A percentile compares a stretch with the other conserved stretches of the same genome.
Evolutionary conservation across 1,140 invertebrate genomes (phyloP).

Genomic region (Tribolium madens): DNA sequence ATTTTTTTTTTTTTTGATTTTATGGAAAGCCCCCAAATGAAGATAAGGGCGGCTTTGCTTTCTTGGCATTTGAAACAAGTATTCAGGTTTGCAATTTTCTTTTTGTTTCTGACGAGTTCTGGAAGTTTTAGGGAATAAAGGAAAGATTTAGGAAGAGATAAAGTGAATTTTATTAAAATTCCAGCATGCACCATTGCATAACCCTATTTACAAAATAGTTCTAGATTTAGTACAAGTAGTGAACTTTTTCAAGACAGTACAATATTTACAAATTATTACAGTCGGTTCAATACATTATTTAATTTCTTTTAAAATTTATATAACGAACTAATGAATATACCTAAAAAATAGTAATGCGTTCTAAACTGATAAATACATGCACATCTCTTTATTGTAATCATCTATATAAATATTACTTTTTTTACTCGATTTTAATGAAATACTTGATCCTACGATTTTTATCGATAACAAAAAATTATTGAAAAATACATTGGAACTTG

Average conservation of each 20-base stretch:
- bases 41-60: too few species aligned
- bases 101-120: too few species aligned
- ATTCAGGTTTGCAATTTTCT: too few species aligned
- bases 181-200: constrained; percentile 59
- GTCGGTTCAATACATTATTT: constrained; percentile 51
- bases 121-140: background rate
- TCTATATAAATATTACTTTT: constrained; percentile 33
- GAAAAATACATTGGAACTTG: constrained; percentile 28
- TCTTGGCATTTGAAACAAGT: too few species aligned
- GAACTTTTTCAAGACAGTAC: constrained; percentile 56
- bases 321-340: constrained; percentile 39
- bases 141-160: constrained; percentile 55
- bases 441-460: constrained; percentile 8
- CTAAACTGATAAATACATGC: constrained; percentile 52
- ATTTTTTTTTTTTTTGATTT: too few species aligned
- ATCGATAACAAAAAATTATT: constrained; percentile 7
- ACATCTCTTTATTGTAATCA: constrained; percentile 35
- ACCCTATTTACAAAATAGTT: constrained; percentile 60
- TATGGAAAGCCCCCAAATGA: too few species aligned
- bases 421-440: constrained; percentile 17
- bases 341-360: constrained; percentile 50
- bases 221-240: constrained; percentile 56
- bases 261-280: constrained; percentile 57
- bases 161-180: constrained; percentile 61
- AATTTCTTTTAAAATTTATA: constrained; percentile 21